Evolutionary conservation across 2,888 invertebrate genomes (phyloP).

Genomic region (Perithous albicinctus): DNA sequence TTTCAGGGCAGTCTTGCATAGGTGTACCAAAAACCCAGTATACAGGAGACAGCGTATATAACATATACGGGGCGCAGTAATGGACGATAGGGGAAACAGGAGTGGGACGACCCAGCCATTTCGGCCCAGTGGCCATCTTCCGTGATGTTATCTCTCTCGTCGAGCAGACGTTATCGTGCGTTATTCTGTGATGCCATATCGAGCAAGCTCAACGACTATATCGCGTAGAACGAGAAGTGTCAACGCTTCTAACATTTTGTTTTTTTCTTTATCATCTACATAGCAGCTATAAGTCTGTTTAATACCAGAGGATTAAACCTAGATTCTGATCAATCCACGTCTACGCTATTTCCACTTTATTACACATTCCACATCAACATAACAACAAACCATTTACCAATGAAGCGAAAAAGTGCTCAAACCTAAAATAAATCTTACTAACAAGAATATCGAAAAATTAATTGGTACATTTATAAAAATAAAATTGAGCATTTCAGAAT

Average conservation of each 20-base stretch:
- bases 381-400: not conserved
- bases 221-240: not conserved
- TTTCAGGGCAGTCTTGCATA: slow-evolving; percentile 11
- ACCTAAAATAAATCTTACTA: not conserved
- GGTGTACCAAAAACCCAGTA: not conserved
- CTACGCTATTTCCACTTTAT: not conserved
- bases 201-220: slow-evolving; percentile 9
- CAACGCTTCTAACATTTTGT: not conserved
- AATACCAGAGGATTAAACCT: not conserved
- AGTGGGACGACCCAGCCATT: slow-evolving; percentile 41
- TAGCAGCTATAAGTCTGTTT: not conserved
- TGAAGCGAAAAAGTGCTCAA: not conserved
- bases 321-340: not conserved
- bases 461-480: no score
- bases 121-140: slow-evolving; percentile 45
- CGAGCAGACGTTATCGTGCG: slow-evolving; percentile 1
- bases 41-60: not conserved
- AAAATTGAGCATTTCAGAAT: no score
- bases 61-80: slow-evolving; percentile 2
- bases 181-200: not conserved
- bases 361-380: not conserved
- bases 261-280: not conserved
- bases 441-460: no score
- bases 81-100: slow-evolving; percentile 38
- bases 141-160: slow-evolving; percentile 32